Conservation (phyloP, 30 jellyfish, hydroid and myxozoan genomes). For the Turritopsis rubra region DNA sequence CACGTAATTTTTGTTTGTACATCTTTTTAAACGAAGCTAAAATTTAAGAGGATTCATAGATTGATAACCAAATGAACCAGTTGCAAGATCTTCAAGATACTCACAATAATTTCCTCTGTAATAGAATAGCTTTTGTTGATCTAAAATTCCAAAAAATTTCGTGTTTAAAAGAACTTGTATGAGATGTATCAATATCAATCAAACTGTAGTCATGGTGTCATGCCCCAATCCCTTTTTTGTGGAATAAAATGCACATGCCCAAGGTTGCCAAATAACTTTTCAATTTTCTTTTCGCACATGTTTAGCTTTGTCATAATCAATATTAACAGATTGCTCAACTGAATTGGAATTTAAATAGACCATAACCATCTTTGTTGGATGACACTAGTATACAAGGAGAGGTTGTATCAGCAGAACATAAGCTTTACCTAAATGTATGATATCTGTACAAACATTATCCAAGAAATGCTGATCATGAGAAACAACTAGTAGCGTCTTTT, state of each 20-base stretch:
- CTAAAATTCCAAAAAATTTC: conserved; percentile 16
- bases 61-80: background rate
- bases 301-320: too few species aligned
- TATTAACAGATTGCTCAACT: too few species aligned
- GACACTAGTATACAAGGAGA: background rate
- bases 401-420: background rate
- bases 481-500: conserved; percentile 87
- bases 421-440: conserved; percentile 74
- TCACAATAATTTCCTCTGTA: conserved; percentile 90
- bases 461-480: conserved; percentile 97
- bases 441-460: conserved; percentile 94
- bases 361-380: too few species aligned
- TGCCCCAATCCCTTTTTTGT: too few species aligned
- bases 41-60: background rate
- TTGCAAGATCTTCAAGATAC: conserved; percentile 14
- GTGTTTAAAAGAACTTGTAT: background rate
- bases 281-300: too few species aligned
- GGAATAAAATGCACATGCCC: too few species aligned
- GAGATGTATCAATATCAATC: background rate
- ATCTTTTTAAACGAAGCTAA: conserved; percentile 92
- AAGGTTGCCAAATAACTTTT: too few species aligned
- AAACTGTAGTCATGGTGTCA: too few species aligned
- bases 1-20: conserved; percentile 85
- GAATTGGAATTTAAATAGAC: too few species aligned
- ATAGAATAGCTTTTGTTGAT: conserved; percentile 73